Percentiles rank a stretch among this genome's conserved stretches.
These are phyloP conservation scores for Leptinotarsa undecemlineata DNA, from an alignment of 1,140 invertebrate species.

Conservation along the genomic window DNA sequence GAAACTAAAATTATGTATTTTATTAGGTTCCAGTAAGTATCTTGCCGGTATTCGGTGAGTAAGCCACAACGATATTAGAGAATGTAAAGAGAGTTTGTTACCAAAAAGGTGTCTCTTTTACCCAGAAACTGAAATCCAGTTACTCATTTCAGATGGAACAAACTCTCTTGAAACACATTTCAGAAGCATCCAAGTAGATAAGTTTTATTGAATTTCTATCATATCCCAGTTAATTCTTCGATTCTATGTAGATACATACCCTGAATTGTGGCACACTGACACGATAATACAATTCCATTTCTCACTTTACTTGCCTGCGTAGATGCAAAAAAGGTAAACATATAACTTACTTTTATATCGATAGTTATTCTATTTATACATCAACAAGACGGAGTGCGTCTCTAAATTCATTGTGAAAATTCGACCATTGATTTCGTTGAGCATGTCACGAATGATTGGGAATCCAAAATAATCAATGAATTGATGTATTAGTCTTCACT, in stretches of 20 bases:
- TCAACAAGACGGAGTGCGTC: not conserved
- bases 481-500: no score
- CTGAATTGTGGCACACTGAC: constrained; percentile 24
- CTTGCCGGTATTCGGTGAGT: constrained; percentile 41
- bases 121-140: no score
- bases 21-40: constrained; percentile 47
- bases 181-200: constrained; percentile 25
- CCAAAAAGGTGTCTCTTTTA: not conserved
- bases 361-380: not conserved
- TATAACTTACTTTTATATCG: constrained; percentile 25
- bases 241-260: constrained; percentile 30
- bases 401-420: not conserved
- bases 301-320: constrained; percentile 32
- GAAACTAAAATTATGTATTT: constrained; percentile 40
- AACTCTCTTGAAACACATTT: constrained; percentile 23
- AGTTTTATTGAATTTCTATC: constrained; percentile 2
- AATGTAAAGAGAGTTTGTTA: constrained; percentile 19
- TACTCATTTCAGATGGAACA: not conserved
- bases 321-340: constrained; percentile 37
- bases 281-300: constrained; percentile 29
- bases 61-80: constrained; percentile 29
- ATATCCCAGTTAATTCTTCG: constrained; percentile 25
- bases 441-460: no score
- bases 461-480: no score
- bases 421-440: not conserved